Evolutionary conservation across 2,888 invertebrate genomes (phyloP).

Genomic region (Lasioglossum lativentre): DNA sequence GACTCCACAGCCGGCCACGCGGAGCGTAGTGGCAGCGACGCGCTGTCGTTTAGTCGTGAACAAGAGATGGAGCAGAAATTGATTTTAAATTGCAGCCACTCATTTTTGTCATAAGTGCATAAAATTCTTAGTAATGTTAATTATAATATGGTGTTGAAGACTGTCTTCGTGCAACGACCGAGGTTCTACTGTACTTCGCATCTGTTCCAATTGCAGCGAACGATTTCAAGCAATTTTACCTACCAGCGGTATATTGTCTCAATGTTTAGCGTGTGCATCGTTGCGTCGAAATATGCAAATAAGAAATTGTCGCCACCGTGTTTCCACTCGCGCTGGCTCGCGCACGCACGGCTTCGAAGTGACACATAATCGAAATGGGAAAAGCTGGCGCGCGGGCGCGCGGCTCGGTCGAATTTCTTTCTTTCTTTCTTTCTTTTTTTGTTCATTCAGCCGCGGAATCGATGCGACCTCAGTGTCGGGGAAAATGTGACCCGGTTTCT

Average conservation of each 20-base stretch:
- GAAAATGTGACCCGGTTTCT: constrained; percentile 30
- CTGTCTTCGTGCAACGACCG: too few species aligned
- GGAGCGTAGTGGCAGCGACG: too few species aligned
- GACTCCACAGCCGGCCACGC: too few species aligned
- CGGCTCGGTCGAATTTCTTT: background rate
- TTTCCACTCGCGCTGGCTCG: background rate
- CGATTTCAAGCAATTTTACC: background rate
- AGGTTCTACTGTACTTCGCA: too few species aligned
- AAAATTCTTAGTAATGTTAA: too few species aligned
- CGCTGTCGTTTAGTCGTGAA: too few species aligned
- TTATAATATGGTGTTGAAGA: too few species aligned
- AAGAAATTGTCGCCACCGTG: background rate
- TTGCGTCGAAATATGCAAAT: background rate
- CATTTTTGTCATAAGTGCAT: too few species aligned
- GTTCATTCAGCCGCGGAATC: constrained; percentile 18
- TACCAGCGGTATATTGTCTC: background rate
- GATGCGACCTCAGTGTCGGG: constrained; percentile 22
- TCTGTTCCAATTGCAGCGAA: too few species aligned
- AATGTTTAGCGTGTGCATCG: background rate
- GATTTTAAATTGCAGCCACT: too few species aligned
- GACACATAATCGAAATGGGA: background rate
- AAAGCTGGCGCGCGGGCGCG: background rate
- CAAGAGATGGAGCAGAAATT: too few species aligned
- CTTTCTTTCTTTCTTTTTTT: background rate
- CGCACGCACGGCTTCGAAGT: background rate